A percentile compares a stretch with the other conserved stretches of the same genome.
phyloP scores from a whole-genome alignment of 2,113 vertebrate genomes.

The Opisthocomus hoazin region DNA sequence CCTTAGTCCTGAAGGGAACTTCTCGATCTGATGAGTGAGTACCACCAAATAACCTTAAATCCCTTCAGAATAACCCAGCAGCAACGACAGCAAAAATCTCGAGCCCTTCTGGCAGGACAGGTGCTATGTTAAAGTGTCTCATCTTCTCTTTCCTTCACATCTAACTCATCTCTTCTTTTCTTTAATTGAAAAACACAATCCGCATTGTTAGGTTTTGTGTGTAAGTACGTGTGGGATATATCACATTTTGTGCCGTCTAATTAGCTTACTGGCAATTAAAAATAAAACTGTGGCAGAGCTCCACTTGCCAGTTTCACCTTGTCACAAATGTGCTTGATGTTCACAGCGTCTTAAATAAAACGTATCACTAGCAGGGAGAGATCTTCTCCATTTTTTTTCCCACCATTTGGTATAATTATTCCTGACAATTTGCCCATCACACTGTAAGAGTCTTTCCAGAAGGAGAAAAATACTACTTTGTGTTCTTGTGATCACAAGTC shows the following conservation, averaged over 20 bases:
- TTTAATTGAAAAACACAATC: constrained; percentile 13
- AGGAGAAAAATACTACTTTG: constrained; percentile 77
- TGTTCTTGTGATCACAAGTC: constrained; percentile 76
- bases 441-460: constrained; percentile 69
- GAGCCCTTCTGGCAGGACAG: constrained; percentile 20
- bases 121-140: not conserved
- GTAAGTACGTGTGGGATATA: not conserved
- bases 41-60: not conserved
- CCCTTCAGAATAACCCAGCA: not conserved
- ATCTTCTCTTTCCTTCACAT: not conserved
- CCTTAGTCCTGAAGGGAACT: not conserved
- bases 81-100: not conserved
- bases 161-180: constrained; percentile 39
- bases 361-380: constrained; percentile 56
- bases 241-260: constrained; percentile 65
- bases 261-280: constrained; percentile 74
- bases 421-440: constrained; percentile 79
- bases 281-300: constrained; percentile 68
- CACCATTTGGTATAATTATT: constrained; percentile 76
- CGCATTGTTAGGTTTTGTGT: constrained; percentile 10
- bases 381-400: constrained; percentile 43
- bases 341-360: constrained; percentile 67
- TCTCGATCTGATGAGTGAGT: not conserved
- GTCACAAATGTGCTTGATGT: constrained; percentile 48
- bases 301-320: constrained; percentile 70